Evolutionary conservation across 2,888 invertebrate genomes (phyloP), one percentile per base, ranked within the genome.

Genomic region (Oxycera nigricornis): DNA sequence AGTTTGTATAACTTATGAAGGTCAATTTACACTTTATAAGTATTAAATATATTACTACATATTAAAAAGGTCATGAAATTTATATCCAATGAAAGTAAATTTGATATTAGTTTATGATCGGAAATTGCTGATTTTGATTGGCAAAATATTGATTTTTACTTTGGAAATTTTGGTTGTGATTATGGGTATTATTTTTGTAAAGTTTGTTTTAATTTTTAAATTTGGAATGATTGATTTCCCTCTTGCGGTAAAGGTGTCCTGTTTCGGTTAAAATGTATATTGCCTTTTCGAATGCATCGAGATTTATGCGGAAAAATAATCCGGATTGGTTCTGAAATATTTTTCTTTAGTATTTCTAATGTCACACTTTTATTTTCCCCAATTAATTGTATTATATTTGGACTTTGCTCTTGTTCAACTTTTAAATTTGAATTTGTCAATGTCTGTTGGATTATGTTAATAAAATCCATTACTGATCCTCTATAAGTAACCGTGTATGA

Each of bases 401-500:
- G 2, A 57, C 57, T 57, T n/a, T n/a, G n/a, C n/a, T n/a, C n/a
- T n/a, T n/a, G n/a, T n/a, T n/a, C n/a, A n/a, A n/a, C n/a, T n/a
- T n/a, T n/a, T n/a, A n/a, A n/a, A n/a, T n/a, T n/a, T n/a, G n/a
- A n/a, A n/a, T n/a, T n/a, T n/a, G n/a, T 50, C 6, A 50, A 50
- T 50, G n/a, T 50, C 9, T n/a, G 11, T 17, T 50, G 50, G 6
- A 50, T 50, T n/a, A 50, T 50, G 17, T 1, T 50, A 50, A 50
- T 50, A 50, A 50, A 50, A n/a, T 50, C 50, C 17, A 50, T n/a
- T n/a, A n/a, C 50, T n/a, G 50, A 50, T 50, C 50, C 50, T 50
- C 50, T 50, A n/a, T n/a, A n/a, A n/a, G n/a, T n/a, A n/a, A n/a
- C n/a, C n/a, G n/a, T n/a, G n/a, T n/a, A 57, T n/a, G 9, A 20